phyloP scores from a whole-genome alignment of 2,797 vertebrate species.

The Galago senegalensis region DNA sequence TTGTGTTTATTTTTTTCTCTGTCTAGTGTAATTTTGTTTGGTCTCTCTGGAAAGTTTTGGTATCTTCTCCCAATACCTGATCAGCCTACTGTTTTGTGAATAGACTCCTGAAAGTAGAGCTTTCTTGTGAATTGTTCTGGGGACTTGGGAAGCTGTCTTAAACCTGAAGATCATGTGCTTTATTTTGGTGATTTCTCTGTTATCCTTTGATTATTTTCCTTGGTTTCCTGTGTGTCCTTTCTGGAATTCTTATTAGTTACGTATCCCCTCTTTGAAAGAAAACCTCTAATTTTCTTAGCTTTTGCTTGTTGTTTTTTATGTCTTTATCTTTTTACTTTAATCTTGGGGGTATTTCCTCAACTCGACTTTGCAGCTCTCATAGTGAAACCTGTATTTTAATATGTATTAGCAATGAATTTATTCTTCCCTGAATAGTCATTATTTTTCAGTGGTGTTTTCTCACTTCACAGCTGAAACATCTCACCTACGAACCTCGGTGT shows the following conservation, averaged over 20 bases:
- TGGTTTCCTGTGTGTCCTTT: conserved; percentile 7
- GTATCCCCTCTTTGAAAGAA: not conserved
- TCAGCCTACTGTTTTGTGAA: not conserved
- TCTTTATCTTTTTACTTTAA: conserved; percentile 1
- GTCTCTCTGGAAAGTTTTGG: conserved; percentile 26
- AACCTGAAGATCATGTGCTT: not conserved
- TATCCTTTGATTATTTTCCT: not conserved
- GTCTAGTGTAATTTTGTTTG: conserved; percentile 31
- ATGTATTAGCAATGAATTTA: not conserved
- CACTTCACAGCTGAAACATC: not conserved
- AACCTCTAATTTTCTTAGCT: not conserved
- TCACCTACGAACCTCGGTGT: not conserved
- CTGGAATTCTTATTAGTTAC: not conserved
- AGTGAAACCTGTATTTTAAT: conserved; percentile 39
- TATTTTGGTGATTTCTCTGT: not conserved
- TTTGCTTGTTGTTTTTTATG: conserved; percentile 12
- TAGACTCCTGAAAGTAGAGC: not conserved
- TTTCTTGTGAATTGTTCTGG: not conserved
- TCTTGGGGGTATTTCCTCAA: not conserved
- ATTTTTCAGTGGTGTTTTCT: not conserved
- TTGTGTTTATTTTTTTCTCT: not conserved
- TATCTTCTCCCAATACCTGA: not conserved
- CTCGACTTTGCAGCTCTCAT: not conserved
- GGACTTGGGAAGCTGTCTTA: not conserved
- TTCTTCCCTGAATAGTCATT: not conserved